A percentile compares a stretch with the other conserved stretches of the same genome.
These are phyloP conservation scores for Elysia crispata DNA, from an alignment of 2,888 invertebrate genomes.

Conservation along the genomic window DNA sequence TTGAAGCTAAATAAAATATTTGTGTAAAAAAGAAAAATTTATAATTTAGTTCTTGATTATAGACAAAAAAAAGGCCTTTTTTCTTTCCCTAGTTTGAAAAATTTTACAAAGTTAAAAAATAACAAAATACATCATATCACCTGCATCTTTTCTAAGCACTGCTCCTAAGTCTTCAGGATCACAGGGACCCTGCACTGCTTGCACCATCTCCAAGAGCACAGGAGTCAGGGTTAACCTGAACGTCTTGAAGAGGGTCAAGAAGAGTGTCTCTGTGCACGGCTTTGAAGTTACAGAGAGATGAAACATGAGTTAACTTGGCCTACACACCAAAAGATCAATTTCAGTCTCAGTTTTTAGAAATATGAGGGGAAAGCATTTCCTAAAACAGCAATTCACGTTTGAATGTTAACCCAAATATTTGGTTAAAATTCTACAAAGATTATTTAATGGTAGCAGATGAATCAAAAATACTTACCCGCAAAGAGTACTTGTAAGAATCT, in stretches of 20 bases:
- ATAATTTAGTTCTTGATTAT: background rate
- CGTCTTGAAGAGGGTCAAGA: constrained; percentile 89
- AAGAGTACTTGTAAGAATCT: constrained; percentile 95
- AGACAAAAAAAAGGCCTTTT: background rate
- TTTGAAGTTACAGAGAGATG: constrained; percentile 74
- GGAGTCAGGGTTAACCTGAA: constrained; percentile 86
- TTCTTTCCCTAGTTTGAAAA: too few species aligned
- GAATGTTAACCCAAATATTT: too few species aligned
- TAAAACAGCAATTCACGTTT: too few species aligned
- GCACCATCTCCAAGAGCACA: constrained; percentile 85
- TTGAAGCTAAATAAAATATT: too few species aligned
- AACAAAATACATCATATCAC: constrained; percentile 57
- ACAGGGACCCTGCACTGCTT: constrained; percentile 82
- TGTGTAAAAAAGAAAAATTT: background rate
- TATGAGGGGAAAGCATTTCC: too few species aligned
- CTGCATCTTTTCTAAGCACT: constrained; percentile 91
- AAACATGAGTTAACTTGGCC: too few species aligned
- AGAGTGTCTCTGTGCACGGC: constrained; percentile 93
- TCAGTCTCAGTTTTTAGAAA: too few species aligned
- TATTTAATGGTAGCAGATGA: too few species aligned
- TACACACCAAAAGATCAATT: too few species aligned
- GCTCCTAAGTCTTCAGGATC: constrained; percentile 86
- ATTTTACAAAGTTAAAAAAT: too few species aligned
- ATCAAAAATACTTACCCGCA: constrained; percentile 83
- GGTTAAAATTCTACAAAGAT: too few species aligned